These are phyloP conservation scores for Phragmatobia fuliginosa DNA, from an alignment of 2,888 invertebrate species.

Conservation along the genomic window DNA sequence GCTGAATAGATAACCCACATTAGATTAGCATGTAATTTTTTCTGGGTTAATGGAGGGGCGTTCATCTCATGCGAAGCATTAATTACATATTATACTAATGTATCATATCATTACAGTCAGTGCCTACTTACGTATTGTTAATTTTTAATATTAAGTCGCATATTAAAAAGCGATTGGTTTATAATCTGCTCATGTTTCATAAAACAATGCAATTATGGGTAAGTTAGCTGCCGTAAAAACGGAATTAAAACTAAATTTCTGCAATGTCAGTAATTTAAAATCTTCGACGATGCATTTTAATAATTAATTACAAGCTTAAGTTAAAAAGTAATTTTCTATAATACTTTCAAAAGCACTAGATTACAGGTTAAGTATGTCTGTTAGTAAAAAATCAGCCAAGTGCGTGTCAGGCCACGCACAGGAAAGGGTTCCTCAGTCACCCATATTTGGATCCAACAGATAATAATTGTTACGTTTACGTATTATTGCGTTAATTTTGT, in stretches of 20 bases:
- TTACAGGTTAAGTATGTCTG: background rate
- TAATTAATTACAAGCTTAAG: background rate
- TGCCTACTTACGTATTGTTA: constrained; percentile 2
- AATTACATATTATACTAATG: constrained; percentile 21
- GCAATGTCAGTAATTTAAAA: background rate
- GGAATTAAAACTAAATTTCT: background rate
- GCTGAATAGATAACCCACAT: constrained; percentile 26
- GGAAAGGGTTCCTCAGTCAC: no score
- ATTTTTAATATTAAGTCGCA: background rate
- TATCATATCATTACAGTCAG: constrained; percentile 15
- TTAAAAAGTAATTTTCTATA: background rate
- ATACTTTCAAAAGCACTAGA: background rate
- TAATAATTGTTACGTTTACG: no score
- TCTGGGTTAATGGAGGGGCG: constrained; percentile 20
- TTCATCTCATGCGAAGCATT: constrained; percentile 11
- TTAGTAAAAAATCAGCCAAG: background rate
- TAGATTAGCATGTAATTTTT: constrained; percentile 22
- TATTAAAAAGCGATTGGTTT: constrained; percentile 15
- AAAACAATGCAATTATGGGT: background rate
- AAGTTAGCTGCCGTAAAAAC: constrained; percentile 6
- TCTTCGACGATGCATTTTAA: background rate
- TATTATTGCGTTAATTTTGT: no score
- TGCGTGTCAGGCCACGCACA: no score
- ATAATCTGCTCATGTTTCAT: background rate
- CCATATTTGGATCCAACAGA: no score